phyloP scores from a whole-genome alignment of 2,888 invertebrate genomes.

The Diarsia mendica region DNA sequence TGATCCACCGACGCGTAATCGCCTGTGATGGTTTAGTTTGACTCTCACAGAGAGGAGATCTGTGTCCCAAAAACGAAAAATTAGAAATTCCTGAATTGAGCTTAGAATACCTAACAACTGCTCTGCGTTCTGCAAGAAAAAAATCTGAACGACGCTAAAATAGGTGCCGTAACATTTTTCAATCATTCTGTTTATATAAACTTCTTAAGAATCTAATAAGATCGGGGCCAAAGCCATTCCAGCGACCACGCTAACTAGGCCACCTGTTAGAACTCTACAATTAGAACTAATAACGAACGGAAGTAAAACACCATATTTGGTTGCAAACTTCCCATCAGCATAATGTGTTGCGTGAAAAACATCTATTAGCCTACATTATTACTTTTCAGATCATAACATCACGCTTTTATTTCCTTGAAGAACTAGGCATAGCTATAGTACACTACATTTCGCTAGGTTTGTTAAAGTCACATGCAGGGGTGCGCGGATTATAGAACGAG shows the following conservation, averaged over 20 bases:
- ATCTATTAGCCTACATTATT: constrained; percentile 43
- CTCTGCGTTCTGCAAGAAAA: not conserved
- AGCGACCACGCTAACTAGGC: constrained; percentile 14
- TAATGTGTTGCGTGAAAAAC: constrained; percentile 41
- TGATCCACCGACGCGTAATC: too few species aligned
- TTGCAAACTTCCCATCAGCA: constrained; percentile 13
- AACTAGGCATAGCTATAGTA: not conserved
- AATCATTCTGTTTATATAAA: not conserved
- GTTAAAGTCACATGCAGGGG: not conserved
- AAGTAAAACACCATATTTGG: constrained; percentile 29
- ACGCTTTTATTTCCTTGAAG: not conserved
- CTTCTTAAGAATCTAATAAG: not conserved
- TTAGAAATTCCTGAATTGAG: not conserved
- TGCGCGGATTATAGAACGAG: too few species aligned
- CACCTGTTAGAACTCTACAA: constrained; percentile 17
- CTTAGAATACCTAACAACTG: not conserved
- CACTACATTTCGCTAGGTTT: not conserved
- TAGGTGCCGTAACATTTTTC: not conserved
- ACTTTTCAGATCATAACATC: constrained; percentile 11
- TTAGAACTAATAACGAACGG: constrained; percentile 34
- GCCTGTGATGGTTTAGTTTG: too few species aligned
- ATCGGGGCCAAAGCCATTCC: constrained; percentile 32
- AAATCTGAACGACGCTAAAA: not conserved
- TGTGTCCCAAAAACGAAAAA: too few species aligned
- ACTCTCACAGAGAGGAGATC: too few species aligned